Evolutionary conservation across 2,888 invertebrate species (phyloP).

Genomic region (Eupithecia vulgata): DNA sequence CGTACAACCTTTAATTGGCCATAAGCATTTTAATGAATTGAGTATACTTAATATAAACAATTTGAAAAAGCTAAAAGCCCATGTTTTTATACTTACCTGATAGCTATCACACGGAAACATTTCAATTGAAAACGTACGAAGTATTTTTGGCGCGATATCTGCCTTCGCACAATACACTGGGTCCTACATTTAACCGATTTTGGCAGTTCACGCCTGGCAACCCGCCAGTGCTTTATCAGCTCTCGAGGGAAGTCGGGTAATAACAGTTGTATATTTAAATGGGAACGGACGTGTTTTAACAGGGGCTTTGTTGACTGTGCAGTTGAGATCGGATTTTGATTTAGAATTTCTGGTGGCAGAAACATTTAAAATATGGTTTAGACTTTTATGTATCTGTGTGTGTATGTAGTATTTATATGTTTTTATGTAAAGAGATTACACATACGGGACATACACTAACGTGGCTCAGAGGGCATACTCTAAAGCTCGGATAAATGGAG

Average conservation of each 20-base stretch:
- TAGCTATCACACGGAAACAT: constrained; percentile 1
- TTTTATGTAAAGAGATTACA: no score
- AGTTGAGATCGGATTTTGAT: not conserved
- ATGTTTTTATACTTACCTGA: not conserved
- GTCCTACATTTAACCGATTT: constrained; percentile 31
- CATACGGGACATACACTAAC: no score
- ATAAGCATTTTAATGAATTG: not conserved
- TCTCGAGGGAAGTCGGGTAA: constrained; percentile 28
- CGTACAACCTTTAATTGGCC: not conserved
- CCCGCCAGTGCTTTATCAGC: constrained; percentile 32
- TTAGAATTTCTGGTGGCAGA: not conserved
- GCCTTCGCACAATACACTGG: not conserved
- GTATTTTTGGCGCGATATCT: constrained; percentile 11
- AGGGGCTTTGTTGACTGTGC: constrained; percentile 2
- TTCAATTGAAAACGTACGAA: not conserved
- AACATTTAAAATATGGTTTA: no score
- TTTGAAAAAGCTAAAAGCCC: not conserved
- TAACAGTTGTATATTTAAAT: constrained; percentile 27
- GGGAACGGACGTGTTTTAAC: constrained; percentile 27
- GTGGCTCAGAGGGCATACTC: no score
- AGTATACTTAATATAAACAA: no score
- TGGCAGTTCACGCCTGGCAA: constrained; percentile 35
- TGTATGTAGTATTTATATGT: no score
- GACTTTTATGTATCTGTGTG: no score
- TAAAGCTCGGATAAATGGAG: no score